Conservation (phyloP, 2,888 invertebrate genomes). For the Drosophila helvetica region DNA sequence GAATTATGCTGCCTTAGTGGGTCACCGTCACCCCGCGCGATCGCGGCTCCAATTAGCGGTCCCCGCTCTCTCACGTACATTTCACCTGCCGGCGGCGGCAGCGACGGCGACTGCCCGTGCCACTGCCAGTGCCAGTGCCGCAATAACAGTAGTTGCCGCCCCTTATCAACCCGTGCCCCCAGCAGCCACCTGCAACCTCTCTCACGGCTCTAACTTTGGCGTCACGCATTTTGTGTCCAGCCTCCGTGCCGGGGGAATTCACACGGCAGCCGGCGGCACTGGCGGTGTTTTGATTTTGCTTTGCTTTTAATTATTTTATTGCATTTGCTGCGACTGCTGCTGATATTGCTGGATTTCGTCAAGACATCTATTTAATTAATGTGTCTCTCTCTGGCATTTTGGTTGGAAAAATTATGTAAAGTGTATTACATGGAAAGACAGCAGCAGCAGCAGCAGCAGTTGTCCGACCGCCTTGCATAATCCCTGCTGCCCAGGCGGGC, state of each 20-base stretch:
- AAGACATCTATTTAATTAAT: constrained; percentile 65
- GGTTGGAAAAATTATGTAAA: constrained; percentile 70
- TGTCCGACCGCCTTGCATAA: constrained; percentile 61
- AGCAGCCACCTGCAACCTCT: background rate
- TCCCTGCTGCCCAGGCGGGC: constrained; percentile 25
- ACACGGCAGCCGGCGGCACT: constrained; percentile 49
- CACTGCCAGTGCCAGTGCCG: constrained; percentile 31
- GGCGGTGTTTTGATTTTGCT: constrained; percentile 21
- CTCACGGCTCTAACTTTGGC: constrained; percentile 10
- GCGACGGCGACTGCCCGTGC: constrained; percentile 14
- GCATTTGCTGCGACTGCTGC: constrained; percentile 50
- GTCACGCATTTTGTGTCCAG: constrained; percentile 44
- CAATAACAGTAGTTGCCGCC: constrained; percentile 9
- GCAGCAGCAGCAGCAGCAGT: constrained; percentile 11
- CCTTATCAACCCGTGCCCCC: constrained; percentile 32
- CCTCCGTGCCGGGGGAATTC: constrained; percentile 57
- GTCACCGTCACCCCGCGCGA: constrained; percentile 32
- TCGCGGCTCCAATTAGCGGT: constrained; percentile 42
- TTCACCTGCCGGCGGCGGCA: constrained; percentile 44
- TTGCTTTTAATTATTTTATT: constrained; percentile 71
- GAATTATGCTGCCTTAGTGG: constrained; percentile 35
- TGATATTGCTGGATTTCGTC: constrained; percentile 34
- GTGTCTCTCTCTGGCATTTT: constrained; percentile 52
- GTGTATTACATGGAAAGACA: constrained; percentile 67
- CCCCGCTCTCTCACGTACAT: constrained; percentile 57